Conservation (phyloP, 2,113 vertebrate species). For the Cettia cetti region DNA sequence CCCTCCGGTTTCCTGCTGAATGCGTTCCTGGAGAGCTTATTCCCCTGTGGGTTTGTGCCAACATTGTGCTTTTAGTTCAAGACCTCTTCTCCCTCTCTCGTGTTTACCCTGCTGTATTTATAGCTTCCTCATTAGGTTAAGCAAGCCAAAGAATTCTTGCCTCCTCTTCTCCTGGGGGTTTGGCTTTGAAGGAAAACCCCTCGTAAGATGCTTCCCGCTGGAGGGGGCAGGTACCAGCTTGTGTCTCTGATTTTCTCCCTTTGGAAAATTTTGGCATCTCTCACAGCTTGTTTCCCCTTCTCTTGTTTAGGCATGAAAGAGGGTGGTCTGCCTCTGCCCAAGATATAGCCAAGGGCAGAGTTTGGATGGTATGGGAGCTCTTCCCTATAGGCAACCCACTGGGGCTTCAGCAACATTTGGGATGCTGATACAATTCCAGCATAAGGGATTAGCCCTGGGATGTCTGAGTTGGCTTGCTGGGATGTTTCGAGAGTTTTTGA, state of each 20-base stretch:
- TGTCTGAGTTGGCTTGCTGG: slow-evolving; percentile 2
- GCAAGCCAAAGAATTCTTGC: slow-evolving; percentile 7
- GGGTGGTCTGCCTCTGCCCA: not conserved
- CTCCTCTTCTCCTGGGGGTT: not conserved
- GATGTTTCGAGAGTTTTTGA: slow-evolving; percentile 44
- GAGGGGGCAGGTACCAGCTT: not conserved
- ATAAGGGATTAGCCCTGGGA: slow-evolving; percentile 30
- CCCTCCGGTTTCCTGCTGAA: slow-evolving; percentile 10
- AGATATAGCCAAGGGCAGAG: not conserved
- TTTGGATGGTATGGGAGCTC: not conserved
- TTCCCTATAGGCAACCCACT: fast-evolving
- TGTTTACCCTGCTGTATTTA: slow-evolving; percentile 54
- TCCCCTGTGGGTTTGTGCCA: slow-evolving; percentile 29
- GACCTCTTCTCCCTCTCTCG: slow-evolving; percentile 7
- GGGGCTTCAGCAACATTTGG: not conserved
- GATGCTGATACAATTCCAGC: not conserved
- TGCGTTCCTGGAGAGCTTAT: slow-evolving; percentile 51
- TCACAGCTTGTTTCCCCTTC: not conserved
- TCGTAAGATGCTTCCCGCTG: not conserved
- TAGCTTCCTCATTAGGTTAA: slow-evolving; percentile 18
- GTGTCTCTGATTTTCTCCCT: not conserved
- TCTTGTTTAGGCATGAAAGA: not conserved
- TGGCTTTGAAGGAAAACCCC: slow-evolving; percentile 4
- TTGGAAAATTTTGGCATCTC: not conserved
- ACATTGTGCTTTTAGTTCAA: slow-evolving; percentile 61